Percentiles rank a stretch among this genome's conserved stretches.
These are phyloP conservation scores for Drosophila trichaetosa DNA, from an alignment of 2,888 invertebrate genomes.

Conservation along the genomic window DNA sequence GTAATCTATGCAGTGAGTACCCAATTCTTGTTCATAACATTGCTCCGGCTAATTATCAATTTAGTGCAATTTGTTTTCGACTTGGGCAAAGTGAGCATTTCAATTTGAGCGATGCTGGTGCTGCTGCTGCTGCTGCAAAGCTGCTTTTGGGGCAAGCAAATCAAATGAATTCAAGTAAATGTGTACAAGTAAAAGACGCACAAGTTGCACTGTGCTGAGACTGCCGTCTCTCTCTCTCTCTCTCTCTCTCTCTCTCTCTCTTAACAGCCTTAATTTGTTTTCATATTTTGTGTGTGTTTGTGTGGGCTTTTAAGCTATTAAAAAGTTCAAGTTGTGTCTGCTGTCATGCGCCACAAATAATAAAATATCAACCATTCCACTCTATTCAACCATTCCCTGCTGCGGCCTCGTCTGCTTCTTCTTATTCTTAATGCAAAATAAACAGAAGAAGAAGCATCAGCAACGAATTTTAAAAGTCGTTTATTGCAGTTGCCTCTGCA, in stretches of 20 bases:
- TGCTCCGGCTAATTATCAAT: conserved; percentile 72
- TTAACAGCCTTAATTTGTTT: conserved; percentile 72
- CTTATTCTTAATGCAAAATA: conserved; percentile 45
- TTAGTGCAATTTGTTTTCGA: conserved; percentile 73
- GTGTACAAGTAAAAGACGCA: conserved; percentile 20
- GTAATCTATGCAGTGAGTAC: conserved; percentile 34
- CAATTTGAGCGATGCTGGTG: conserved; percentile 35
- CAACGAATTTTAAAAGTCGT: conserved; percentile 37
- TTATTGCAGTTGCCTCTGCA: conserved; percentile 45
- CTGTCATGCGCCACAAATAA: conserved; percentile 52
- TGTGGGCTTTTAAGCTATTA: conserved; percentile 72
- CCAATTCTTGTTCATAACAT: conserved; percentile 9
- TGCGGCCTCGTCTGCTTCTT: conserved; percentile 47
- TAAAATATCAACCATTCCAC: conserved; percentile 29
- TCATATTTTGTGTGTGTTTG: conserved; percentile 40
- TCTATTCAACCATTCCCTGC: not conserved
- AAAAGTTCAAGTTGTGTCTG: conserved; percentile 70
- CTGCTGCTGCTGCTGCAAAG: conserved; percentile 1
- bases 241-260: conserved; percentile 20
- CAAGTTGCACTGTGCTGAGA: conserved; percentile 14
- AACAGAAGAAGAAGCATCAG: conserved; percentile 36
- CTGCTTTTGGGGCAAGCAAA: conserved; percentile 34
- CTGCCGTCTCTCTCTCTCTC: not conserved
- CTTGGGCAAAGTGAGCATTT: conserved; percentile 50
- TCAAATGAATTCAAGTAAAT: conserved; percentile 13